Conservation (phyloP, 2,888 invertebrate species). For the Oligia fasciuncula region DNA sequence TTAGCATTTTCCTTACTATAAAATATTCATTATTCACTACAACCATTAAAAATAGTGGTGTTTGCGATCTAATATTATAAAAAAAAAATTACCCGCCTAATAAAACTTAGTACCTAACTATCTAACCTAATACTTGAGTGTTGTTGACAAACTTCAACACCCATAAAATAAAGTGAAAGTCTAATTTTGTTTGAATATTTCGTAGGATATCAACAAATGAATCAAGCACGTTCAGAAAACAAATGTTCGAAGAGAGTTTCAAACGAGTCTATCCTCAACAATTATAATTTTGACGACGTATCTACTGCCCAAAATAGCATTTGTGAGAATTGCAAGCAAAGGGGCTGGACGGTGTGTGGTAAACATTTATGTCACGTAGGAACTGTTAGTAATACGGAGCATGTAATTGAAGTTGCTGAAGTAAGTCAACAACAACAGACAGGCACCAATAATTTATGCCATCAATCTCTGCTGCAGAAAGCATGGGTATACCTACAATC, state of each 20-base stretch:
- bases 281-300: conserved; percentile 41
- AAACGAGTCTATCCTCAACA: conserved; percentile 37
- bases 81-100: background rate
- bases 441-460: conserved; percentile 1
- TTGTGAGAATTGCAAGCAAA: conserved; percentile 29
- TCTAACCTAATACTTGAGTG: background rate
- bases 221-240: conserved; percentile 26
- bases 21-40: background rate
- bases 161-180: conserved; percentile 19
- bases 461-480: conserved; percentile 30
- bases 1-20: background rate
- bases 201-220: conserved; percentile 32
- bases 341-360: conserved; percentile 3
- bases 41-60: background rate
- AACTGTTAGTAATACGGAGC: conserved; percentile 1
- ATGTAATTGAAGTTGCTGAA: conserved; percentile 17
- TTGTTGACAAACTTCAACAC: background rate
- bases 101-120: background rate
- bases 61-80: background rate
- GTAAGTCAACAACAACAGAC: conserved; percentile 8
- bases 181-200: conserved; percentile 44
- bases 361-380: conserved; percentile 15
- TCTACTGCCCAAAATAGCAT: conserved; percentile 12
- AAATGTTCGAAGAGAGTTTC: conserved; percentile 18
- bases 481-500: conserved; percentile 30